A percentile compares a stretch with the other conserved stretches of the same genome.
Evolutionary conservation across 1,140 invertebrate species (phyloP).

Genomic region (Tyrophagus putrescentiae): DNA sequence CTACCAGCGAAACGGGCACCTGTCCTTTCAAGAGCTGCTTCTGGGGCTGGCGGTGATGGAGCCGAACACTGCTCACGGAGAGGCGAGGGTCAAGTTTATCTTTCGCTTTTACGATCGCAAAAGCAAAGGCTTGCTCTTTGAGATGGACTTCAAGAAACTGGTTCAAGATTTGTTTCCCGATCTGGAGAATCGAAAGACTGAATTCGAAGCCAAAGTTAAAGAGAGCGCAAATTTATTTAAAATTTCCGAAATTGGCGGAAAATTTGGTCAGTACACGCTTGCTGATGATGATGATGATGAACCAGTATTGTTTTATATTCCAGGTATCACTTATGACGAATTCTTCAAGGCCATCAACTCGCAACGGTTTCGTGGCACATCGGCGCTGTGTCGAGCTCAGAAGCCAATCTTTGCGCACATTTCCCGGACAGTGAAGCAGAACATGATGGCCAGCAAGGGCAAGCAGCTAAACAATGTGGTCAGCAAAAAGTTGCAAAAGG

Average conservation of each 20-base stretch:
- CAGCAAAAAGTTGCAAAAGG: no score
- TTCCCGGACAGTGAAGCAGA: no score
- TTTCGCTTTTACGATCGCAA: constrained; percentile 43
- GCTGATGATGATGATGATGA: no score
- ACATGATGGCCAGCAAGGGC: no score
- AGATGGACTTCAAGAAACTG: constrained; percentile 37
- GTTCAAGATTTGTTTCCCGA: not conserved
- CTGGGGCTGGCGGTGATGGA: constrained; percentile 41
- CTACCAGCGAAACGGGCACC: not conserved
- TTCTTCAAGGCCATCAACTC: constrained; percentile 41
- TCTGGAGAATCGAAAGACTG: not conserved
- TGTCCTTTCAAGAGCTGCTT: constrained; percentile 38
- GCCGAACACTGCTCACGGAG: constrained; percentile 37
- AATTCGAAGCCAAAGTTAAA: not conserved
- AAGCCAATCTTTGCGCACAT: constrained; percentile 23
- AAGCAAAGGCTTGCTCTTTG: no score
- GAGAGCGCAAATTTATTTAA: not conserved
- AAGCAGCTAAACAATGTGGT: no score
- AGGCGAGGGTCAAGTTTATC: constrained; percentile 42
- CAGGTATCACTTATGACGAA: constrained; percentile 27
- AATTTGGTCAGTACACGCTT: no score
- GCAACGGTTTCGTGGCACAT: constrained; percentile 42
- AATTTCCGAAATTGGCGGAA: not conserved
- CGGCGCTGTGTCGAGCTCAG: constrained; percentile 35
- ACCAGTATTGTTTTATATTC: not conserved